phyloP scores from a whole-genome alignment of 1,140 invertebrate genomes.

The Hormaphis cornu region DNA sequence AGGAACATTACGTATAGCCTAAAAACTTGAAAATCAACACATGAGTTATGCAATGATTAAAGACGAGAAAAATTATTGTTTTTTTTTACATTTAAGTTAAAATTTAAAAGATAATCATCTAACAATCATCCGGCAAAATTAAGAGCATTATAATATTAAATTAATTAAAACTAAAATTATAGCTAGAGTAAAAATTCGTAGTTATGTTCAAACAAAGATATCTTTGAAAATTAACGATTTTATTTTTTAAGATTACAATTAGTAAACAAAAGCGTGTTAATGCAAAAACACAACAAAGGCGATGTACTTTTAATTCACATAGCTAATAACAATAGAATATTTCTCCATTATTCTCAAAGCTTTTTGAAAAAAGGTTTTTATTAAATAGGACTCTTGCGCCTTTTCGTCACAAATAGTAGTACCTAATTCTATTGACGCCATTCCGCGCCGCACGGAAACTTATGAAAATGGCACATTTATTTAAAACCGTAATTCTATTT shows the following conservation, averaged over 20 bases:
- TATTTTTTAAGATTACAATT: too few relatives aligned
- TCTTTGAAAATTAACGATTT: neutral
- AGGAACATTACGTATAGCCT: too few relatives aligned
- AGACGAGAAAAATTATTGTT: too few relatives aligned
- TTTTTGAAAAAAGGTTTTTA: neutral
- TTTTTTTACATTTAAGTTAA: too few relatives aligned
- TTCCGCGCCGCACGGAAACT: neutral
- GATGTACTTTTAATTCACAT: neutral
- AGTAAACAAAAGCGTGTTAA: neutral
- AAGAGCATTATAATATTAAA: too few relatives aligned
- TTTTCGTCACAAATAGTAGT: neutral
- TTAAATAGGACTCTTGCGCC: neutral
- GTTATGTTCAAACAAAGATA: neutral
- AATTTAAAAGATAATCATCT: too few relatives aligned
- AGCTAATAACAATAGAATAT: constrained; percentile 3
- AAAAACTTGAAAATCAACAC: too few relatives aligned
- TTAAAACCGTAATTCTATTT: neutral
- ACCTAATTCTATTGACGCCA: neutral
- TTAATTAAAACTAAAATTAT: too few relatives aligned
- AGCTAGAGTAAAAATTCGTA: too few relatives aligned
- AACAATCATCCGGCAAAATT: too few relatives aligned
- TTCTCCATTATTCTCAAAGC: neutral
- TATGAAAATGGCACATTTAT: neutral
- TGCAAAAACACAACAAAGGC: neutral
- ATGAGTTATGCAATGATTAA: too few relatives aligned